Evolutionary conservation across 2,113 vertebrate genomes (phyloP), one percentile per base, ranked within the genome.

Genomic region (Chascanopsetta lugubris): DNA sequence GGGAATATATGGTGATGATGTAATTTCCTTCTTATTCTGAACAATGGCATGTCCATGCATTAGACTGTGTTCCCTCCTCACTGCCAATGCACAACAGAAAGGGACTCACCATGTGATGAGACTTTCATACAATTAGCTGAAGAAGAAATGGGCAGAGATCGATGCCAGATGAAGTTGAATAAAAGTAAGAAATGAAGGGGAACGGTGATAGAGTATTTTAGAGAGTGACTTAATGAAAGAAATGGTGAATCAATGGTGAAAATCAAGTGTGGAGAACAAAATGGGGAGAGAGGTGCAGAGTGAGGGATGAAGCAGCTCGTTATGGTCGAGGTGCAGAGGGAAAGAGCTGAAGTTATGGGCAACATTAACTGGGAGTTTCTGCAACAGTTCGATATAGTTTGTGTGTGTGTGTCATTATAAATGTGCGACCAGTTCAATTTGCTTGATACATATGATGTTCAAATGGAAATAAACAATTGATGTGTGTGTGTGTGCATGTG

Each of bases 331-430:
- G 63, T 75, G 70, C 24, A 78, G 72, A 72, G 42, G 66, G 38
- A 13, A 4, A n/a, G n/a, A n/a, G n/a, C 30, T 42, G 30, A 70
- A 73, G 57, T 51, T 42, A 79, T 83, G 75, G 55, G 61, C 53
- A 29, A 50, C 77, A 77, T 69, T 60, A 65, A 61, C 54, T 74
- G n/a, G n/a, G n/a, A n/a, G n/a, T n/a, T n/a, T n/a, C n/a, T n/a
- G n/a, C n/a, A 67, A 67, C 60, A 60, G 67, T 53, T 36, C 38
- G 17, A 20, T 30, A 63, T 20, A 15, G 47, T 66, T 32, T 58
- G 55, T 29, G 34, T n/a, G 32, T 65, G 54, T 45, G 13, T 30
- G 8, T 36, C 58, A 24, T 59, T 58, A 79, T 78, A 13, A 73
- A 61, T 71, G 58, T 68, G 48, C 76, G 67, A 70, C 67, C 25